These are phyloP conservation scores for Clupea harengus DNA, from an alignment of 2,113 vertebrate species.

Conservation along the genomic window DNA sequence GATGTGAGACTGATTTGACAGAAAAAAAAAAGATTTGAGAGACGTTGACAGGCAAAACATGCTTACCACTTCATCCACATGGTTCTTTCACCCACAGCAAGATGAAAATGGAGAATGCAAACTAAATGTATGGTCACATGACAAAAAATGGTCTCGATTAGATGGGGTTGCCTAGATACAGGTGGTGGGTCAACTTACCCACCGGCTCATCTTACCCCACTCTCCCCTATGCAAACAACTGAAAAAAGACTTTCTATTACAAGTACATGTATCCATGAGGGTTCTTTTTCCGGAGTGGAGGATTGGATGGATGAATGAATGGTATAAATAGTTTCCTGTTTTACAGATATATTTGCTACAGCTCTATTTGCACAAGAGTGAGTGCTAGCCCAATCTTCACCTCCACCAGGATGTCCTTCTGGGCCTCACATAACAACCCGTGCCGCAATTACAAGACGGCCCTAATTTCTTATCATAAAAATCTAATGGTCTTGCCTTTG, in stretches of 20 bases:
- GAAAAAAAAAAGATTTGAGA: too few relatives aligned
- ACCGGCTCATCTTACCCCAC: too few relatives aligned
- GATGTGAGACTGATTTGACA: too few relatives aligned
- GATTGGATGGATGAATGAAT: not conserved
- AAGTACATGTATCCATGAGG: not conserved
- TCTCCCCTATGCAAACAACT: not conserved
- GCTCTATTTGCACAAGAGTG: slow-evolving; percentile 46
- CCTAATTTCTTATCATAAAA: slow-evolving; percentile 58
- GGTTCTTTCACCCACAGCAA: too few relatives aligned
- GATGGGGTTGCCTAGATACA: too few relatives aligned
- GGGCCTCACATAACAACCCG: slow-evolving; percentile 45
- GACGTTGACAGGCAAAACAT: too few relatives aligned
- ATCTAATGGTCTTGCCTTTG: slow-evolving; percentile 50
- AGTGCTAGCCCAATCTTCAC: slow-evolving; percentile 32
- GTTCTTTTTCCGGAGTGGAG: not conserved
- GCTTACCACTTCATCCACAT: too few relatives aligned
- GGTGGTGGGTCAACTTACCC: too few relatives aligned
- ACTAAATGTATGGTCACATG: too few relatives aligned
- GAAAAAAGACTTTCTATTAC: not conserved
- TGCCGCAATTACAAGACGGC: slow-evolving; percentile 45
- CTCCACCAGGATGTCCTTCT: slow-evolving; percentile 31
- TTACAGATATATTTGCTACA: slow-evolving; percentile 48
- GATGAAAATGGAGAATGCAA: too few relatives aligned
- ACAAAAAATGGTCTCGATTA: too few relatives aligned
- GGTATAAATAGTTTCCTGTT: slow-evolving; percentile 23